Conservation (phyloP, 1,140 invertebrate species). For the Aethina tumida region DNA sequence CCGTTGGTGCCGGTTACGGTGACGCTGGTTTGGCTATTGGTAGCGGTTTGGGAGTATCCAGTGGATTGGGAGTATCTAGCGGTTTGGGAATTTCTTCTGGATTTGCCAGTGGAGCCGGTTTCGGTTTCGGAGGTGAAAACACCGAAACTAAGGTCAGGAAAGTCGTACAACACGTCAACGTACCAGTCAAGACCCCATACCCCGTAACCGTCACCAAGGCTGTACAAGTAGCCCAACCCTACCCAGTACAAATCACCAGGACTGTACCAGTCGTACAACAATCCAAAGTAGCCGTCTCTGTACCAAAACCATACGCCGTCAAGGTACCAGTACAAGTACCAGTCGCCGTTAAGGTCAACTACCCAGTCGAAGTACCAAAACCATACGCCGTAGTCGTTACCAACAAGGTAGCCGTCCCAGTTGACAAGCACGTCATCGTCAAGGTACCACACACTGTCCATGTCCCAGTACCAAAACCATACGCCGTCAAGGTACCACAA, state of each 20-base stretch:
- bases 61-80: not conserved
- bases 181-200: slow-evolving; percentile 10
- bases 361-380: slow-evolving; percentile 14
- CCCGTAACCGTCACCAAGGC: slow-evolving; percentile 15
- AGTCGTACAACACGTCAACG: too few species aligned
- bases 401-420: slow-evolving; percentile 16
- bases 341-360: too few species aligned
- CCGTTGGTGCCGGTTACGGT: not conserved
- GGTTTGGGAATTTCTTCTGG: not conserved
- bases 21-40: too few species aligned
- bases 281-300: slow-evolving; percentile 24
- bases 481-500: slow-evolving; percentile 12
- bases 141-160: too few species aligned
- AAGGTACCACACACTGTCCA: slow-evolving; percentile 17
- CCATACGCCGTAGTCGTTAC: slow-evolving; percentile 18
- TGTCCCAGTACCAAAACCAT: slow-evolving; percentile 14
- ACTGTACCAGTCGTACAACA: slow-evolving; percentile 26
- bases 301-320: slow-evolving; percentile 18
- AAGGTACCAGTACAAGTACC: slow-evolving; percentile 15
- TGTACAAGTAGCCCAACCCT: slow-evolving; percentile 18
- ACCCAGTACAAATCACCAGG: slow-evolving; percentile 22
- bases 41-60: too few species aligned
- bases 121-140: slow-evolving; percentile 5
- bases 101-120: slow-evolving; percentile 6
- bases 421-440: slow-evolving; percentile 17